Base-by-base conservation (phyloP, 2,888 invertebrate species). In the Hyles lineata region DNA sequence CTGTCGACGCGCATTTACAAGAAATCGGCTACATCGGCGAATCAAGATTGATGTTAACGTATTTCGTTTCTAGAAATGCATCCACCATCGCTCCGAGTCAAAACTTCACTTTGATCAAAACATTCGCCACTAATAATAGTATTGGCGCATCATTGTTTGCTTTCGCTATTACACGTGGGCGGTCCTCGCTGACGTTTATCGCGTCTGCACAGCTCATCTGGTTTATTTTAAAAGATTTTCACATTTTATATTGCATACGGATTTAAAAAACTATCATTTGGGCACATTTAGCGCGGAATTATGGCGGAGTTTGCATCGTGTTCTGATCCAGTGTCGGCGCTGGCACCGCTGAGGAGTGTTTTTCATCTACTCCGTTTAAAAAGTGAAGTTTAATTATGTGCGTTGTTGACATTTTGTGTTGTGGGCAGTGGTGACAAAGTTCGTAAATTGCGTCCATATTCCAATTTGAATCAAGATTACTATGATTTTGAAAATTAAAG, bases 161-260 rank as follows among this genome's bases (percentile, higher is more conserved):
- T 82, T 83, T 84, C 77, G 76, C 76, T 77, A 74, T 73, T 77
- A 71, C 61, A 75, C 77, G 86, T 86, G 83, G 86, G 86, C 76
- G 84, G 43, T 75, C 61, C 32, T 21, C 74, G 75, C 81, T 83
- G 81, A 82, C 81, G 82, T 84, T 84, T 79, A 82, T 80, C 75
- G 80, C 79, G 78, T 78, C 76, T 80, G 79, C 79, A 76, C 76
- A 62, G 79, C 72, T 83, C 80, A 79, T 83, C 85, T 85, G 82
- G 82, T 79, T 82, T 83, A 82, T 85, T 83, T 85, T 80, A 80
- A 81, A 74, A 75, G 75, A 76, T 76, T 79, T 79, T 76, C 74
- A 76, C 76, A 76, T 77, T 78, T 75, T 76, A 74, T 77, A 75
- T 72, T 72, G 73, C 76, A 73, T 72, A 55, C 74, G 62, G 71